Evolutionary conservation across 2,113 vertebrate genomes (phyloP), one percentile per base, ranked within the genome.

Genomic region (Rhinolophus sinicus): DNA sequence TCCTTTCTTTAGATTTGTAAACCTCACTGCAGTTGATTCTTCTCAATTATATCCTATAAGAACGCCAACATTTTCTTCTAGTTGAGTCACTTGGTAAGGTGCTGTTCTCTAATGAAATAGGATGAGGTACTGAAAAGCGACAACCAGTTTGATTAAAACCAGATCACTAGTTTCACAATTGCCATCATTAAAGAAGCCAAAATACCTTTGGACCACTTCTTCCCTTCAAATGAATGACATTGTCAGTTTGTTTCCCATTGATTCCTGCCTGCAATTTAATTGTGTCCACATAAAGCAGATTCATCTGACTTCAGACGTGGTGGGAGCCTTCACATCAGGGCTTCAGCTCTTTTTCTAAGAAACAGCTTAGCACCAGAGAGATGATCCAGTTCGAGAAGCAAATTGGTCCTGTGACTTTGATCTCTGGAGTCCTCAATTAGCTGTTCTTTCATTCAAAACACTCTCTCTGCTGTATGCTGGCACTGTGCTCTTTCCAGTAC

Each of bases 201-300:
- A 96, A 83, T 90, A 47, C 67, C 88, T 88, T 93, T 54, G 44
- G 78, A 60, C 81, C 81, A 12, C 81, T 77, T 88, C 88, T 96
- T 70, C 76, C n/a, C 81, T 77, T 87, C 72, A 88, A 58, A 84
- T 90, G 82, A 95, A 90, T 85, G 91, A 52, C 44, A 84, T 11
- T 69, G 70, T 76, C 58, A 35, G 35, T 95, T 93, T 96, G 76
- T 72, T 91, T 82, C 52, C 40, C 88, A 38, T 2, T 22, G 64
- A 52, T 78, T 93, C 28, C 47, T 95, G 16, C 78, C 97, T 94
- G 94, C 84, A 83, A 22, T 94, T 96, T 85, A 69, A 90, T 94
- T 96, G 93, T 93, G 91, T 94, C 76, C 77, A 15, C 16, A 8
- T 28, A 52, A 35, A 94, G n/a, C n/a, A 69, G 60, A 88, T 90